Evolutionary conservation across 2,113 vertebrate genomes (phyloP), one percentile per base, ranked within the genome.

Genomic region (Colius striatus): DNA sequence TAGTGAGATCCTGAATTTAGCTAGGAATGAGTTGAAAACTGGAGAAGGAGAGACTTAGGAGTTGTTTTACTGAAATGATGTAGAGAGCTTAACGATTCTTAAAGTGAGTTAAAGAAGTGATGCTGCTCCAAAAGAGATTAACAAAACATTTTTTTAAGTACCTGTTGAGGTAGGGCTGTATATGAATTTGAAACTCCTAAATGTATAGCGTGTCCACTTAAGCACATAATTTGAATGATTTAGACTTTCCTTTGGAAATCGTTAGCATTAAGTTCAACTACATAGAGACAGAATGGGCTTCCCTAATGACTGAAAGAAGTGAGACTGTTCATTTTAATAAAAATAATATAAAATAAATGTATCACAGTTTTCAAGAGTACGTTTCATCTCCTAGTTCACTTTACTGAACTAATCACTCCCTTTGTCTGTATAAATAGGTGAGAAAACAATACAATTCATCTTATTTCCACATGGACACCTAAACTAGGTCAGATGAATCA

Each of bases 401-500:
- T 54, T 27, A 84, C 21, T 61, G 72, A 91, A 77, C 51, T 74
- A 60, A 77, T 86, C n/a, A 67, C 16, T 47, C 16, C 73, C 36
- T 84, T 90, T 71, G 36, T 55, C 29, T 89, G 6, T 89, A 77
- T 84, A 86, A 90, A 76, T 19, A 84, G 43, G 77, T 23, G 51
- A 75, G 84, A 77, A 88, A 61, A 83, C 43, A 81, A 36, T 0
- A 0, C 95, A 73, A 89, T 94, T 94, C 68, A 77, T 89, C 38
- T 51, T 78, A 55, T 51, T 92, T 94, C 70, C 25, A 75, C 66
- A 80, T 89, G 93, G 93, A 96, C 76, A 81, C 48, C 67, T 87
- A 84, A 94, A 92, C n/a, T 84, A 73, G 36, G 34, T 89, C 57
- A 74, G 55, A 77, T 95, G 89, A 96, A 77, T 92, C 80, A 95